Base-by-base conservation (phyloP, 2,888 invertebrate genomes). In the Adelognathus sp. region DNA sequence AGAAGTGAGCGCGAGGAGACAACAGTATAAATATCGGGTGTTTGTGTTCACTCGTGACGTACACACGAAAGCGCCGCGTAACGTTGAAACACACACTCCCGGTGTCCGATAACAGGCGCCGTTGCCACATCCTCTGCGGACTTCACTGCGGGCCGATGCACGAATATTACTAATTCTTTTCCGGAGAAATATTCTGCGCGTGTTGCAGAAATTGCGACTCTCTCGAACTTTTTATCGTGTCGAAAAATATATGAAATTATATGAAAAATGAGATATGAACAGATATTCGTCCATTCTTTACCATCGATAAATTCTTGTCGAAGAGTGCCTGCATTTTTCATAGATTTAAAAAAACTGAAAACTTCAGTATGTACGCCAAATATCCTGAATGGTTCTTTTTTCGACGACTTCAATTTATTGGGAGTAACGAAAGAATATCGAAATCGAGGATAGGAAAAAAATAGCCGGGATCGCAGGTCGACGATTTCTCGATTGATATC, bases 51-150 rank as follows among this genome's bases (percentile, higher is more conserved):
- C 50, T n/a, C 14, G 44, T 69, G 69, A 67, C 46, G 70, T 50
- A 69, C 27, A 54, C 64, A 27, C 24, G 56, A 46, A 60, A 63
- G 54, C 61, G 61, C 50, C 72, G 56, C 66, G 39, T 27, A 72
- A 71, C 72, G 67, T 39, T 76, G 18, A 71, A 61, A 50, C 50
- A 50, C n/a, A n/a, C 64, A 56, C 66, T 60, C 67, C 33, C 63
- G 81, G 82, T 80, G 71, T 79, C 73, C 79, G 78, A 80, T 81
- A 80, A 78, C 80, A 72, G 54, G 79, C 80, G 74, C 77, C 69
- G 80, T 80, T 79, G 81, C 81, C 80, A 81, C 73, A 69, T 80
- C 73, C 72, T 69, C 69, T 41, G 52, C 73, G 64, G 66, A 73
- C 73, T 61, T 14, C 61, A 67, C 54, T 29, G 58, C 58, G 39